Conservation (phyloP, 2,888 invertebrate genomes). For the Dicranocentrus wangi region DNA sequence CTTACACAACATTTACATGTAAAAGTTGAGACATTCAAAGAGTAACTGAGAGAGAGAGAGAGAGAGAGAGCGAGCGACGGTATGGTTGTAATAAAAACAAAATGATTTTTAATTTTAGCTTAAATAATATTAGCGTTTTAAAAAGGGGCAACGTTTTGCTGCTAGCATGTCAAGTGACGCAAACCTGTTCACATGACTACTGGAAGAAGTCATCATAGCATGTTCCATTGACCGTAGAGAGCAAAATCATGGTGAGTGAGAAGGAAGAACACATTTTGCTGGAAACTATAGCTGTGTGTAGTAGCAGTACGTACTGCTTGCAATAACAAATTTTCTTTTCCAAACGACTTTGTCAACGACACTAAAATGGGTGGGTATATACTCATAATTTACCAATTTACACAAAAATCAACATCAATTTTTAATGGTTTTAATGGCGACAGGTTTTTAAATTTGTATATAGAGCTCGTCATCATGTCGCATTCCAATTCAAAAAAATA, state of each 20-base stretch:
- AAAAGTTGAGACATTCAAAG: conserved; percentile 12
- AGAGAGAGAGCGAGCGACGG: too few species aligned
- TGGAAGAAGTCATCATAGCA: conserved; percentile 45
- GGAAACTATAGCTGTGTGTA: conserved; percentile 35
- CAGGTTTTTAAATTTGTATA: too few species aligned
- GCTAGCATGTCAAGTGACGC: conserved; percentile 58
- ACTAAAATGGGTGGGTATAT: too few species aligned
- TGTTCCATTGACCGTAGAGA: conserved; percentile 65
- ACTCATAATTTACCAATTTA: too few species aligned
- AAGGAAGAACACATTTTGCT: conserved; percentile 20
- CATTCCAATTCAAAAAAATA: too few species aligned
- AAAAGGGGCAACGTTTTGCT: conserved; percentile 25
- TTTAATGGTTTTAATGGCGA: too few species aligned
- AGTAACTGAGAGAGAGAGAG: neutral
- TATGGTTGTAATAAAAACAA: conserved; percentile 6
- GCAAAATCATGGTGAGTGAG: conserved; percentile 63
- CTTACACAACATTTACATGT: neutral
- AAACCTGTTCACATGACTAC: conserved; percentile 56
- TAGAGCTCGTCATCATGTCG: too few species aligned
- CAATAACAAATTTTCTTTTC: conserved; percentile 10
- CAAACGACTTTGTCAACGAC: too few species aligned
- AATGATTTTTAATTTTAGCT: too few species aligned
- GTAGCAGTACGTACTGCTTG: conserved; percentile 17
- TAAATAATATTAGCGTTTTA: neutral
- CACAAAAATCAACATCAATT: too few species aligned